Evolutionary conservation across 2,797 vertebrate species (phyloP).

Genomic region (Argyrosomus regius): DNA sequence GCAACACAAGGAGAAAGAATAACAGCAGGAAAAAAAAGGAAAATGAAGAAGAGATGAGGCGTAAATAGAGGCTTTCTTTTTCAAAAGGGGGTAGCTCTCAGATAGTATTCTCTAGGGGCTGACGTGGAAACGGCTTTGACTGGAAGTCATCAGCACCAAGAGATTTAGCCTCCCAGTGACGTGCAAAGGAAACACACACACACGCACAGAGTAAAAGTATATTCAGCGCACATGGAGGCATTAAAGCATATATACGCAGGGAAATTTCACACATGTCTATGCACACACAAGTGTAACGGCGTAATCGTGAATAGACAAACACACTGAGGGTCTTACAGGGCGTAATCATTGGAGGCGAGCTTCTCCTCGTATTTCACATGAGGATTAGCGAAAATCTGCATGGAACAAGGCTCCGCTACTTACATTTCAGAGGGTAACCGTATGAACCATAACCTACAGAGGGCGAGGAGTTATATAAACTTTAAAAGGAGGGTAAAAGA

Average conservation of each 20-base stretch:
- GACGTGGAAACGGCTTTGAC: slow-evolving; percentile 52
- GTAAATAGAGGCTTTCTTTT: slow-evolving; percentile 22
- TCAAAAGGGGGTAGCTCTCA: slow-evolving; percentile 10
- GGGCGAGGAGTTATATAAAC: slow-evolving; percentile 55
- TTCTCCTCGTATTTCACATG: slow-evolving; percentile 69
- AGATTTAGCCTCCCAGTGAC: slow-evolving; percentile 63
- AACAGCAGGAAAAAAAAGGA: slow-evolving; percentile 5
- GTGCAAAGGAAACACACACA: slow-evolving; percentile 30
- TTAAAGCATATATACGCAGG: slow-evolving; percentile 43
- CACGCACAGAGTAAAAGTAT: slow-evolving; percentile 11
- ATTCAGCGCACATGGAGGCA: slow-evolving; percentile 15
- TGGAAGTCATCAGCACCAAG: slow-evolving; percentile 59
- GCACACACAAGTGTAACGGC: slow-evolving; percentile 39
- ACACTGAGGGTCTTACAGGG: slow-evolving; percentile 68
- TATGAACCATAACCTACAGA: slow-evolving; percentile 55
- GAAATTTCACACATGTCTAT: slow-evolving; percentile 40
- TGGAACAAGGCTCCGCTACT: slow-evolving; percentile 58
- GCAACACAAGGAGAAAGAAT: neutral
- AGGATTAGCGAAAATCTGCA: slow-evolving; percentile 74
- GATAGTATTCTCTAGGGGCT: slow-evolving; percentile 56
- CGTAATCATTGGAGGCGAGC: slow-evolving; percentile 68
- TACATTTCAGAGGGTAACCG: slow-evolving; percentile 39
- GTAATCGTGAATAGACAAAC: slow-evolving; percentile 72
- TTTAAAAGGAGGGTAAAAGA: slow-evolving; percentile 27
- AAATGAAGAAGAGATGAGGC: slow-evolving; percentile 2